Percentiles rank a stretch among this genome's conserved stretches.
phyloP scores from a whole-genome alignment of 2,888 invertebrate species.

The Euplagia quadripunctaria region DNA sequence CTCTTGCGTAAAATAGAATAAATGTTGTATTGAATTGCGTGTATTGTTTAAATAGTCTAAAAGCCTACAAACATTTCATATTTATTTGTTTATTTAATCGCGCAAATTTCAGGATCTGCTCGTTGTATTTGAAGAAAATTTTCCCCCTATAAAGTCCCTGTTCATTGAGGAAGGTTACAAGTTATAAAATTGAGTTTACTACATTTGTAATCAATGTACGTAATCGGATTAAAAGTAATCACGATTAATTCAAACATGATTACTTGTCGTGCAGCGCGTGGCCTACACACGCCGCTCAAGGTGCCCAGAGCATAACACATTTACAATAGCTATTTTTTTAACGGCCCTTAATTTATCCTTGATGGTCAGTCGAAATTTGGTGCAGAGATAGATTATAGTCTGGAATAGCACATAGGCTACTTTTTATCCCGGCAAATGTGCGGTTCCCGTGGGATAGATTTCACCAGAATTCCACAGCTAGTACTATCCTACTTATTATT shows the following conservation, averaged over 20 bases:
- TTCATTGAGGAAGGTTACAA: not conserved
- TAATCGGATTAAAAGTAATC: not conserved
- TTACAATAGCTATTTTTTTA: no score
- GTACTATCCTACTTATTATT: no score
- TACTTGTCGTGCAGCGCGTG: not conserved
- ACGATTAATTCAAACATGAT: not conserved
- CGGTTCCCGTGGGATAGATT: no score
- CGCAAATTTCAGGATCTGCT: not conserved
- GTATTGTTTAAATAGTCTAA: not conserved
- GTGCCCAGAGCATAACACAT: not conserved
- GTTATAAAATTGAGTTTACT: not conserved
- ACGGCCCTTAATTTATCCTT: no score
- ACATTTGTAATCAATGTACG: not conserved
- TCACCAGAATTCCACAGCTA: no score
- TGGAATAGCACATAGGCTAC: no score
- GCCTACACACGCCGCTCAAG: not conserved
- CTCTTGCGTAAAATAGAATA: not conserved
- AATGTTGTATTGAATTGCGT: not conserved
- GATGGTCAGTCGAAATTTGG: no score
- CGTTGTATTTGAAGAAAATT: not conserved
- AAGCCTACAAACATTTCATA: not conserved
- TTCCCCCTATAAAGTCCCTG: not conserved
- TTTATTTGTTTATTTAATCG: not conserved
- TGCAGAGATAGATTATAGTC: no score
- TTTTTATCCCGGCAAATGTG: no score